Base-by-base conservation (phyloP, 2,888 invertebrate species). In the Nematopogon swammerdamellus region DNA sequence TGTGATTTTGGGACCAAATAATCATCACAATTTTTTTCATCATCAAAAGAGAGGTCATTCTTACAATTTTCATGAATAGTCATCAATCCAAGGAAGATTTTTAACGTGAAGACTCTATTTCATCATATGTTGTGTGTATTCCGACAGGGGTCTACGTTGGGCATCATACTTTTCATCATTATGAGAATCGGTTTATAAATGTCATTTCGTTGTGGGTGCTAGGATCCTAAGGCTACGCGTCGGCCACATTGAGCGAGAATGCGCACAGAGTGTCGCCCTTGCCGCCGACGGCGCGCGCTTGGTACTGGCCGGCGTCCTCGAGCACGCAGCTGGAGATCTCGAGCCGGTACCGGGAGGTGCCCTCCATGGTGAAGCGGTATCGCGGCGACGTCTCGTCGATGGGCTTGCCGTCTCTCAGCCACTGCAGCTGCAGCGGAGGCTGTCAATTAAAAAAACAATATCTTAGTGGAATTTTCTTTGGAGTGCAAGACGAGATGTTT, bases 331-430 rank as follows among this genome's bases (percentile, higher is more conserved):
- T 84, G 57, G 85, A 84, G 57, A 95, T 88, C 67, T 89, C 87
- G 53, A 95, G 82, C 49, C 85, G 83, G 76, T 91, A 94, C 56
- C 87, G 85, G 59, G 86, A 88, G 58, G 88, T 88, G 58, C 88
- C 89, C 64, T 92, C 91, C 70, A 89, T 88, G 53, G 88, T 89
- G 73, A 94, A 91, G 63, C 88, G 87, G 70, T 89, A 92, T 65
- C 90, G 85, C 52, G 87, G 77, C 46, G 84, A 82, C 19, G 81
- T 81, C 65, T 95, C 94, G 65, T 92, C 91, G 59, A 97, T 85
- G 50, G 88, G 86, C 65, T 92, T 92, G 61, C 94, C 94, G 80
- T 97, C 95, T 80, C 96, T 96, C 63, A 92, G 80, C 96, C 97
- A 97, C 58, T 82, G 84, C 50, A 88, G 79, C 67, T 86, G 85